Evolutionary conservation across 2,113 vertebrate species (phyloP).

Genomic region (Calyptomena viridis): DNA sequence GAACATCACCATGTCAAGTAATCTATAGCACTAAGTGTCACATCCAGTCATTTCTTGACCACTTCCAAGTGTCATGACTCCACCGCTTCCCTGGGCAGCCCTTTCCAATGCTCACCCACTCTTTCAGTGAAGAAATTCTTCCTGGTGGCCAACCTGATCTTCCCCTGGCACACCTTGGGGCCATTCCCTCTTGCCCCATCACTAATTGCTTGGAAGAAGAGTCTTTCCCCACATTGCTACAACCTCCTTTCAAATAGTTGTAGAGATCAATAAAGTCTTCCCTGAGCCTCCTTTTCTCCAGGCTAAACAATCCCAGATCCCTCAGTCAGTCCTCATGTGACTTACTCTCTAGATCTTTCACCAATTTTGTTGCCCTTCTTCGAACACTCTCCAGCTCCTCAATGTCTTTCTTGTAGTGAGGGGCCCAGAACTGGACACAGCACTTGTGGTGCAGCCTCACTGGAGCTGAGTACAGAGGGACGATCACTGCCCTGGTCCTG

Average conservation of each 20-base stretch:
- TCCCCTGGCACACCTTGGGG: background rate
- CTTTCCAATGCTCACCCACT: background rate
- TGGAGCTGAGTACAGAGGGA: fast-evolving
- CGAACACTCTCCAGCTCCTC: background rate
- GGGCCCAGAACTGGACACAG: background rate
- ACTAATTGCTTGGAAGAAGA: background rate
- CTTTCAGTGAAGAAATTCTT: background rate
- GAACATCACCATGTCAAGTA: background rate
- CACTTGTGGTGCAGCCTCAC: background rate
- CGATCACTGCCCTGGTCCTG: fast-evolving
- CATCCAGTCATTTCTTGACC: background rate
- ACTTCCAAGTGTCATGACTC: no score
- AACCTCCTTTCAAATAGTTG: background rate
- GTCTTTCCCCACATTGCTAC: no score
- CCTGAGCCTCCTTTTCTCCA: background rate
- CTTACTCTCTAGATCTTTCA: background rate
- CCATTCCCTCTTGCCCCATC: background rate
- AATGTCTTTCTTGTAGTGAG: background rate
- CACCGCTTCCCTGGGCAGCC: background rate
- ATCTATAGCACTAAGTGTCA: background rate
- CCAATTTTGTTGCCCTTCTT: background rate
- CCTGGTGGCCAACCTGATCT: background rate
- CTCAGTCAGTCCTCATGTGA: background rate
- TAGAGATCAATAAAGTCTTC: background rate
- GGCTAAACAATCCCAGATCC: background rate